A percentile compares a stretch with the other conserved stretches of the same genome.
Conservation (phyloP, 1,140 invertebrate species). For the Musca domestica region DNA sequence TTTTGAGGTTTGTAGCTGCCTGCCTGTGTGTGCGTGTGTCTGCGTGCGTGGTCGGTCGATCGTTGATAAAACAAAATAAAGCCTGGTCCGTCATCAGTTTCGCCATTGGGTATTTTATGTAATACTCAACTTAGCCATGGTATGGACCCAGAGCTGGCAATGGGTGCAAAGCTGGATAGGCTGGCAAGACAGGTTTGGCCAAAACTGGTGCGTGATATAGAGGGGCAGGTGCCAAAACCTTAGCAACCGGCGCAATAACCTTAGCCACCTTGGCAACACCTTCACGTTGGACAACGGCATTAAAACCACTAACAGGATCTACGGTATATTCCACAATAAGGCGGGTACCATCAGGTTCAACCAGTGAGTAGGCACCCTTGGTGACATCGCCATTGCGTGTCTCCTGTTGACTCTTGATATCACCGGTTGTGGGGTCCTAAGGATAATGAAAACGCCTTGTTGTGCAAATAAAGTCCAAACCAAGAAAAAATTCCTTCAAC, state of each 20-base stretch:
- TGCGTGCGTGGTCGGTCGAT: background rate
- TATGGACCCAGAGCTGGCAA: background rate
- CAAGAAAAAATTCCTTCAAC: constrained; percentile 26
- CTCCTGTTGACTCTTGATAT: constrained; percentile 62
- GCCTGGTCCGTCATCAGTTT: background rate
- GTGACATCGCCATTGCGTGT: constrained; percentile 60
- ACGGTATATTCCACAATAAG: constrained; percentile 59
- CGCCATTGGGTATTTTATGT: background rate
- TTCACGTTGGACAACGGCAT: constrained; percentile 56
- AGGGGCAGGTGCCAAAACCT: constrained; percentile 46
- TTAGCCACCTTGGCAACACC: constrained; percentile 45
- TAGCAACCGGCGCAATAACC: constrained; percentile 48
- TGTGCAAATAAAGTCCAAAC: too few relatives aligned
- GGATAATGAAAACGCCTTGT: constrained; percentile 20
- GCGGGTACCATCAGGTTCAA: constrained; percentile 61
- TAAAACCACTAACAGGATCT: constrained; percentile 59
- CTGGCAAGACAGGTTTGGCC: constrained; percentile 29
- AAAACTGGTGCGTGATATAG: constrained; percentile 38
- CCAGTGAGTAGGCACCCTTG: constrained; percentile 59
- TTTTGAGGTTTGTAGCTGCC: too few relatives aligned
- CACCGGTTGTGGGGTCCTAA: constrained; percentile 59
- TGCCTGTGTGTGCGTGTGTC: background rate
- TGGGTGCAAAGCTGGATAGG: constrained; percentile 15
- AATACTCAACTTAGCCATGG: background rate
- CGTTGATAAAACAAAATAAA: background rate